Conservation (phyloP, 2,113 vertebrate species). For the Pungitius pungitius region DNA sequence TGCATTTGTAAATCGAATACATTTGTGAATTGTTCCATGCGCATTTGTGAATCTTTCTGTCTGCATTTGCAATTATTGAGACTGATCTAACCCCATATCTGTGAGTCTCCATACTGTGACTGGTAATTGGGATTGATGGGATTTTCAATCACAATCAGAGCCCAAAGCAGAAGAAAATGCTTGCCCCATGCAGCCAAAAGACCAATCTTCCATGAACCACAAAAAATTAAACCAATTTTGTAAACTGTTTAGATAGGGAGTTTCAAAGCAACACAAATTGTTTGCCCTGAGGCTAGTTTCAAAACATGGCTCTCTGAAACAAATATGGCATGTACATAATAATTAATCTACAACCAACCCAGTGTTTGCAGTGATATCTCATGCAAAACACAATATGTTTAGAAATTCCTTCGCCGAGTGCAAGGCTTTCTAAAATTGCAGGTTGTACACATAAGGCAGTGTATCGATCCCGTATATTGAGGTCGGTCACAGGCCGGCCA, state of each 20-base stretch:
- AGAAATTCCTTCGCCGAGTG: slow-evolving; percentile 9
- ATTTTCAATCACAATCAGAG: slow-evolving; percentile 19
- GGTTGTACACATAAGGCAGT: slow-evolving; percentile 49
- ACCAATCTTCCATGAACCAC: slow-evolving; percentile 30
- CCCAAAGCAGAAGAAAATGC: slow-evolving; percentile 31
- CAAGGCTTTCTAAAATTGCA: slow-evolving; percentile 33
- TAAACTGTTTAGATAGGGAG: slow-evolving; percentile 24
- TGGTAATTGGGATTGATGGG: slow-evolving; percentile 23
- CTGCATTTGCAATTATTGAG: no score
- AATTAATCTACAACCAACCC: slow-evolving; percentile 6
- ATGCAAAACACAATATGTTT: slow-evolving; percentile 25
- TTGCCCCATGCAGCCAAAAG: no score
- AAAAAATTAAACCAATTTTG: slow-evolving; percentile 47
- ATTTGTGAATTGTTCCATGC: no score
- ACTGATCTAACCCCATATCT: no score
- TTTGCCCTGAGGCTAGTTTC: slow-evolving; percentile 6
- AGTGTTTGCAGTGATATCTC: slow-evolving; percentile 5
- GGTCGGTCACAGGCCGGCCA: slow-evolving; percentile 57
- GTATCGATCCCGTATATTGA: slow-evolving; percentile 51
- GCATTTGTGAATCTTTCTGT: no score
- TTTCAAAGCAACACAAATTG: not conserved
- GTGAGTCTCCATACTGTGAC: not conserved
- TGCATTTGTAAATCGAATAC: no score
- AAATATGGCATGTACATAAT: slow-evolving; percentile 2
- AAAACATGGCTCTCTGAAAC: not conserved